Conservation (phyloP, 2,113 vertebrate species). For the Daphoenositta chrysoptera region DNA sequence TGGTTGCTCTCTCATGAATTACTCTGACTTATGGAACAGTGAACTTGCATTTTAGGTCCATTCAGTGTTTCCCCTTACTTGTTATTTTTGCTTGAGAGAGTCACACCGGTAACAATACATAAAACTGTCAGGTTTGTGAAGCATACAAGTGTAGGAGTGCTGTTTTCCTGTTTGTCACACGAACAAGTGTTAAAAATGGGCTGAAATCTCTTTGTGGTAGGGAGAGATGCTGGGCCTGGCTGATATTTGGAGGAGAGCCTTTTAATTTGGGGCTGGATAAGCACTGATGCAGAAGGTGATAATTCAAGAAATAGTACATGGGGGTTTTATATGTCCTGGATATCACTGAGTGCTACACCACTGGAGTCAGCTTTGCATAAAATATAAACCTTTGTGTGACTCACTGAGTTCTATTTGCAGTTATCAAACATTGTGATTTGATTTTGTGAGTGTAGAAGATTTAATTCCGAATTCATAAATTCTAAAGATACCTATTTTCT, state of each 20-base stretch:
- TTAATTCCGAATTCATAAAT: neutral
- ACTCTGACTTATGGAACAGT: neutral
- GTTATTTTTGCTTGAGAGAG: neutral
- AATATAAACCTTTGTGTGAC: neutral
- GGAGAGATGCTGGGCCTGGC: neutral
- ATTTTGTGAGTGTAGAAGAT: neutral
- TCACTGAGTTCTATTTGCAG: neutral
- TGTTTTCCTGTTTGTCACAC: neutral
- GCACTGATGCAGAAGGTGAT: neutral
- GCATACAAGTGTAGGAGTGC: neutral
- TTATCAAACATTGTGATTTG: neutral
- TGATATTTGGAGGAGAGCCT: neutral
- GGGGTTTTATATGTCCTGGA: neutral
- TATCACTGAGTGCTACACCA: neutral
- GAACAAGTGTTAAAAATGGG: neutral
- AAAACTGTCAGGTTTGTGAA: neutral
- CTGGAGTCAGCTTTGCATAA: neutral
- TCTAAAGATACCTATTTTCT: neutral
- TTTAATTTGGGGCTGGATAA: neutral
- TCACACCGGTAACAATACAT: neutral
- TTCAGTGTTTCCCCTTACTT: neutral
- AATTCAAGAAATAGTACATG: neutral
- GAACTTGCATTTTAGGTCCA: neutral
- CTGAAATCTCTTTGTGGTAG: neutral
- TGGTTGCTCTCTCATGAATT: neutral